Evolutionary conservation across 2,888 invertebrate genomes (phyloP).

Genomic region (Stegana nigrithorax): DNA sequence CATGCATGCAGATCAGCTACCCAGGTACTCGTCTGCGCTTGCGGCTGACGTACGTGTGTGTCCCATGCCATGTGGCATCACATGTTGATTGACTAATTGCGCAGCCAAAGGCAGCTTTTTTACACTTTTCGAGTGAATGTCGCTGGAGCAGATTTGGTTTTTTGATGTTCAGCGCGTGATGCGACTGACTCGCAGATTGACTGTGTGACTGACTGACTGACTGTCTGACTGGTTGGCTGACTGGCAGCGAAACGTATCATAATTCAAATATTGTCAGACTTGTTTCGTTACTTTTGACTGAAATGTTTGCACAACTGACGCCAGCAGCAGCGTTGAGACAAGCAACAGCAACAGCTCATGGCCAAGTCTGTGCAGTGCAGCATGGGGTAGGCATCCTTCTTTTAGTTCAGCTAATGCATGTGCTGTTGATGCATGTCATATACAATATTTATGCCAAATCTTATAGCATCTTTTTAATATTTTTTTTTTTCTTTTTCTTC

Average conservation of each 20-base stretch:
- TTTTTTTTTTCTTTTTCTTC: background rate
- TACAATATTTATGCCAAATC: background rate
- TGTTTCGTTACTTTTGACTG: constrained; percentile 3
- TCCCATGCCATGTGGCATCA: constrained; percentile 37
- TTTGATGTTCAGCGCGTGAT: constrained; percentile 1
- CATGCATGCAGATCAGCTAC: no score
- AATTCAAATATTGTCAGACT: constrained; percentile 57
- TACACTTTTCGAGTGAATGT: background rate
- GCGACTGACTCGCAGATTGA: no score
- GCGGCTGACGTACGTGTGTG: constrained; percentile 20
- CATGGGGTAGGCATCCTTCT: no score
- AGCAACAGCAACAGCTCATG: no score
- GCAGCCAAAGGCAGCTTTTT: constrained; percentile 36
- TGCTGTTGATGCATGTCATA: background rate
- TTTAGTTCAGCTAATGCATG: no score
- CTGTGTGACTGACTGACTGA: no score
- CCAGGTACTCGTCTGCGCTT: no score
- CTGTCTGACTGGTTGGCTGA: no score
- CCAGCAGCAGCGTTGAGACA: constrained; percentile 32
- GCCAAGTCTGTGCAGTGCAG: no score
- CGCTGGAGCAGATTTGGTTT: no score
- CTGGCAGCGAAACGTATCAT: constrained; percentile 39
- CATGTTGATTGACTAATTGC: constrained; percentile 62
- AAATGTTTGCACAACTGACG: constrained; percentile 46
- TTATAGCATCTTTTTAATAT: background rate